Conservation (phyloP, 2,113 vertebrate genomes). For the Seriola rivoliana region DNA sequence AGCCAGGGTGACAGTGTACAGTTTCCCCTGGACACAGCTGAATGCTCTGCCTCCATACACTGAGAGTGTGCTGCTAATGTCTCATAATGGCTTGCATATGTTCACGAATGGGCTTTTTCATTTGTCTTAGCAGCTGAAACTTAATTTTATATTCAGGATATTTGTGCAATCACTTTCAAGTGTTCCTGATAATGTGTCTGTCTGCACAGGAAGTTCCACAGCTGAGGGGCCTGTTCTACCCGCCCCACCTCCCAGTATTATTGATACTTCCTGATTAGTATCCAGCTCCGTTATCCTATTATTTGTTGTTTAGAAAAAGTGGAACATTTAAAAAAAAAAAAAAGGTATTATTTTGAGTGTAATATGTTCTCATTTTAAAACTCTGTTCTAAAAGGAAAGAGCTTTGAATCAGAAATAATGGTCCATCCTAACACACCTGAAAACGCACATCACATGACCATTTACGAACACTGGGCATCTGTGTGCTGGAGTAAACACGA, state of each 20-base stretch:
- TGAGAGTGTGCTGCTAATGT: slow-evolving; percentile 33
- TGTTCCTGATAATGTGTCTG: background rate
- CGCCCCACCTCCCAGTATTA: background rate
- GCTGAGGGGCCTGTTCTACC: background rate
- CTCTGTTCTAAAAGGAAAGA: too few species aligned
- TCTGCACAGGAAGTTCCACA: slow-evolving; percentile 2
- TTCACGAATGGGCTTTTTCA: slow-evolving; percentile 22
- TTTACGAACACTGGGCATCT: too few species aligned
- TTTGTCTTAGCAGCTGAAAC: background rate
- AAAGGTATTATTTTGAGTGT: too few species aligned
- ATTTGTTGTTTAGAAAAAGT: background rate
- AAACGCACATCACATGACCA: too few species aligned
- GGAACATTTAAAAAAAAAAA: too few species aligned
- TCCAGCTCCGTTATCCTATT: background rate
- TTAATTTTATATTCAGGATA: slow-evolving; percentile 14
- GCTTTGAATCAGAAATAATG: too few species aligned
- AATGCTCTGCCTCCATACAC: slow-evolving; percentile 36
- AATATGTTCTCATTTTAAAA: too few species aligned
- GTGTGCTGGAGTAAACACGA: too few species aligned
- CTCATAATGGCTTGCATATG: slow-evolving; percentile 38
- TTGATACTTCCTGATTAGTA: background rate
- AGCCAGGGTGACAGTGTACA: slow-evolving; percentile 26
- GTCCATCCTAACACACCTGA: too few species aligned
- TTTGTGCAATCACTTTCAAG: slow-evolving; percentile 28
- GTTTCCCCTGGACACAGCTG: slow-evolving; percentile 22